Base-by-base conservation (phyloP, 2,888 invertebrate genomes). In the Sinopyrophorus schimmeli region DNA sequence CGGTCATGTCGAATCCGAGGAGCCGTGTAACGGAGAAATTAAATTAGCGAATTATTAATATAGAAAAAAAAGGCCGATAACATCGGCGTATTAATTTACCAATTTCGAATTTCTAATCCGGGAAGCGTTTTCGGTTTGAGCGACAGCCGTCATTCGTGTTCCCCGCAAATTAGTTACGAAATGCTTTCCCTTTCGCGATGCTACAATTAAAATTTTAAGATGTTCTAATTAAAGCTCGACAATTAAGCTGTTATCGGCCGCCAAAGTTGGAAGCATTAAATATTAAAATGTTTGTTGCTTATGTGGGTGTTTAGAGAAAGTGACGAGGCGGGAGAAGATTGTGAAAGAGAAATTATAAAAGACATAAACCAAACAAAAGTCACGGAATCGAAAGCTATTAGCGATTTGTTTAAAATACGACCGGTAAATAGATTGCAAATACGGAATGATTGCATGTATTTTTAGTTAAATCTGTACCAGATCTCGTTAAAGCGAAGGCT, bases 311-410 rank as follows among this genome's bases (percentile, higher is more conserved):
- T 34, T 23, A 47, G 54, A 54, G 54, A 54, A 54, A 51, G 51
- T 47, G n/a, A n/a, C n/a, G n/a, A 38, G 35, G 17, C 39, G 43
- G 43, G 44, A 34, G 24, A 26, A 23, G 12, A 44, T 54, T 51
- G 47, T 44, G 54, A 55, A 52, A 55, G 47, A 46, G 54, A 48
- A 47, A 48, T 55, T 55, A 47, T 40, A 44, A 43, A 51, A 54
- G 27, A 42, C 27, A 41, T 46, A 41, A 35, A 41, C 42, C 32
- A 28, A n/a, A 26, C 38, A 39, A 50, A 38, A 38, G 54, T 55
- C 54, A 55, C 54, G 54, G n/a, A 55, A 46, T 52, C 32, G 52
- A 52, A 55, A 54, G 50, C 47, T 38, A 38, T 35, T 28, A 31
- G 44, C 41, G 52, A 52, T 52, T 52, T 52, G 47, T 52, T 31